Percentiles rank a stretch among this genome's conserved stretches.
Evolutionary conservation across 2,113 vertebrate species (phyloP).

Genomic region (Apus apus): DNA sequence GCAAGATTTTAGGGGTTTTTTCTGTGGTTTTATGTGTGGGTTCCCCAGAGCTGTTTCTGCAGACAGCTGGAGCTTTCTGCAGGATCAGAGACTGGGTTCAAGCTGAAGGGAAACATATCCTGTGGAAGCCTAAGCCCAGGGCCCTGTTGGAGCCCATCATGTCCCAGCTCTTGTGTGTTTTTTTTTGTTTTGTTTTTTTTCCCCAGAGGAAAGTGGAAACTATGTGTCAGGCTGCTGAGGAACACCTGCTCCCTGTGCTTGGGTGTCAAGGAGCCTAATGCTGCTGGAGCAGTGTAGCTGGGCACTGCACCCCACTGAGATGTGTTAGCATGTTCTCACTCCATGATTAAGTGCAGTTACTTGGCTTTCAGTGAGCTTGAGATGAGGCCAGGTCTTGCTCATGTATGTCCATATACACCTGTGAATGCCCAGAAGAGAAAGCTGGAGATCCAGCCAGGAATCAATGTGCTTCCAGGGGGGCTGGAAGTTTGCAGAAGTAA

Average conservation of each 20-base stretch:
- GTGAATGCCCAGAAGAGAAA: background rate
- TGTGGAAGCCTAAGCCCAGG: background rate
- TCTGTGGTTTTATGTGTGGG: background rate
- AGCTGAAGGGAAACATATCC: background rate
- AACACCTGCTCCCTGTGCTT: background rate
- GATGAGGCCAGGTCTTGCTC: background rate
- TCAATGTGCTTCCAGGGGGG: background rate
- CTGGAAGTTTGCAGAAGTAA: background rate
- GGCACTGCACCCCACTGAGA: background rate
- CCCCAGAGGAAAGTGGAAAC: background rate
- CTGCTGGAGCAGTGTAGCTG: too few species aligned
- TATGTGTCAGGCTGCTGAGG: background rate
- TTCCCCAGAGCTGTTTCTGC: background rate
- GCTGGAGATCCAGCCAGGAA: background rate
- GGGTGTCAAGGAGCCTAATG: rapidly evolving
- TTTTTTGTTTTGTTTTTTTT: background rate
- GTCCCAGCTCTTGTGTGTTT: background rate
- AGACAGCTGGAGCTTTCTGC: background rate
- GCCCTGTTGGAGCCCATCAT: rapidly evolving
- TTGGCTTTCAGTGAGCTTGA: background rate
- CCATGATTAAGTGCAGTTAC: background rate
- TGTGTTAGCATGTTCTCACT: background rate
- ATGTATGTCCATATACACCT: rapidly evolving
- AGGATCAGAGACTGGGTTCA: background rate
- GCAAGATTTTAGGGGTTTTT: background rate